Evolutionary conservation across 2,797 vertebrate species (phyloP).

Genomic region (Serranus cabrilla): DNA sequence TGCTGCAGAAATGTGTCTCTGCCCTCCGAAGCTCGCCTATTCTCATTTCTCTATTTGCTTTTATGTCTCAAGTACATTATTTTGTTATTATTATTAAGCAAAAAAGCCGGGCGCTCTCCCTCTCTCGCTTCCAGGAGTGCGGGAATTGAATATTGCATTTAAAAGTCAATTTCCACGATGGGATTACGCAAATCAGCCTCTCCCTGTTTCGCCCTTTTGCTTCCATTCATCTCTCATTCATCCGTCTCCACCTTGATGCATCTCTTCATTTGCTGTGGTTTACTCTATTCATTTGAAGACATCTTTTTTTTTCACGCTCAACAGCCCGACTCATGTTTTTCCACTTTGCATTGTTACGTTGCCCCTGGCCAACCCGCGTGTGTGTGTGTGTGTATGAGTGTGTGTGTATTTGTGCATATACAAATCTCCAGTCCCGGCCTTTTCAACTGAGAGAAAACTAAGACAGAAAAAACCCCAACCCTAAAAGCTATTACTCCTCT

Average conservation of each 20-base stretch:
- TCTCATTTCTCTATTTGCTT: conserved; percentile 86
- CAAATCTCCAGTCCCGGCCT: conserved; percentile 62
- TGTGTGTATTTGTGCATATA: conserved; percentile 59
- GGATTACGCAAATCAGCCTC: conserved; percentile 88
- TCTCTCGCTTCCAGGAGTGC: conserved; percentile 66
- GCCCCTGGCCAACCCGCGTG: conserved; percentile 56
- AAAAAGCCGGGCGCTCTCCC: conserved; percentile 66
- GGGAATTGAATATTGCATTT: conserved; percentile 89
- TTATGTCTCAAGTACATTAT: conserved; percentile 86
- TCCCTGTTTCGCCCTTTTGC: conserved; percentile 69
- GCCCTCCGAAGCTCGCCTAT: conserved; percentile 62
- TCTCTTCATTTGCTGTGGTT: conserved; percentile 86
- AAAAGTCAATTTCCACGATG: conserved; percentile 88
- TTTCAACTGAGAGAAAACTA: conserved; percentile 52
- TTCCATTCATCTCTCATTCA: conserved; percentile 78
- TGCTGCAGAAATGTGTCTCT: conserved; percentile 72
- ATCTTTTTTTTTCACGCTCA: conserved; percentile 82
- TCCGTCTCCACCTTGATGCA: conserved; percentile 83
- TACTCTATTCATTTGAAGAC: conserved; percentile 87
- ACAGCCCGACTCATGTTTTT: conserved; percentile 80
- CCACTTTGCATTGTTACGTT: conserved; percentile 84
- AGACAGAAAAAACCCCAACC: conserved; percentile 39
- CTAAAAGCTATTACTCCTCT: conserved; percentile 86
- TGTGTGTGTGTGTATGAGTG: conserved; percentile 39
- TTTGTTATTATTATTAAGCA: conserved; percentile 86